Conservation (phyloP, 2,888 invertebrate genomes). For the Ophion obscuratus region DNA sequence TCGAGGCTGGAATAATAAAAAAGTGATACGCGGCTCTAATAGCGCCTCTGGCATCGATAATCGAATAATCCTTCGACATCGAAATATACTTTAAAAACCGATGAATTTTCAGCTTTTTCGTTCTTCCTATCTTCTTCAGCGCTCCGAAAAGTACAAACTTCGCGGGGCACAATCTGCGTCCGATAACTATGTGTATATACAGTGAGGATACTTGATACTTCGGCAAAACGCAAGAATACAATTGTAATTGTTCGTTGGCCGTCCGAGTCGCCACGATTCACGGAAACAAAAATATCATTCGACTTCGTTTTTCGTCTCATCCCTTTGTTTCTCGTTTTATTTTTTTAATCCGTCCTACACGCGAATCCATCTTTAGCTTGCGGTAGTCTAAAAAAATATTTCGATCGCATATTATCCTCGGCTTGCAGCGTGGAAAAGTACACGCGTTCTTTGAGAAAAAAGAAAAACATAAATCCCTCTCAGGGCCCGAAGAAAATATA, state of each 20-base stretch:
- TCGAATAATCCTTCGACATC: conserved; percentile 37
- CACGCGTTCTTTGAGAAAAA: neutral
- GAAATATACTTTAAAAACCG: conserved; percentile 49
- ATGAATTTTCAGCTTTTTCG: conserved; percentile 15
- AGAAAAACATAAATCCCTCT: neutral
- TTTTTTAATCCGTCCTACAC: conserved; percentile 1
- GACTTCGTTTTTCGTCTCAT: neutral
- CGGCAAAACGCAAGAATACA: conserved; percentile 6
- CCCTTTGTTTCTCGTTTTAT: neutral
- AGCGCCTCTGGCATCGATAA: neutral
- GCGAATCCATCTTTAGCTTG: conserved; percentile 7
- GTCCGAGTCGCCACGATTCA: conserved; percentile 11
- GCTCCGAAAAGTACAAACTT: conserved; percentile 61
- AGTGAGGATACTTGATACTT: conserved; percentile 36
- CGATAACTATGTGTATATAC: conserved; percentile 53
- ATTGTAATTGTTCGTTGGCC: conserved; percentile 10
- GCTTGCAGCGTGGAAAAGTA: conserved; percentile 18
- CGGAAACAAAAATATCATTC: neutral
- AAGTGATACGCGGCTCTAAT: neutral
- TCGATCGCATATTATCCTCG: conserved; percentile 40
- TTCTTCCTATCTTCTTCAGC: conserved; percentile 4
- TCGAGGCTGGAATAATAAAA: neutral
- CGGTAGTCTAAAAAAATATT: conserved; percentile 53
- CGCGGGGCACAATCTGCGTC: conserved; percentile 38
- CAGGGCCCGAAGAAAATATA: conserved; percentile 58